Conservation (phyloP, 2,113 vertebrate genomes). For the Psettodes erumei region DNA sequence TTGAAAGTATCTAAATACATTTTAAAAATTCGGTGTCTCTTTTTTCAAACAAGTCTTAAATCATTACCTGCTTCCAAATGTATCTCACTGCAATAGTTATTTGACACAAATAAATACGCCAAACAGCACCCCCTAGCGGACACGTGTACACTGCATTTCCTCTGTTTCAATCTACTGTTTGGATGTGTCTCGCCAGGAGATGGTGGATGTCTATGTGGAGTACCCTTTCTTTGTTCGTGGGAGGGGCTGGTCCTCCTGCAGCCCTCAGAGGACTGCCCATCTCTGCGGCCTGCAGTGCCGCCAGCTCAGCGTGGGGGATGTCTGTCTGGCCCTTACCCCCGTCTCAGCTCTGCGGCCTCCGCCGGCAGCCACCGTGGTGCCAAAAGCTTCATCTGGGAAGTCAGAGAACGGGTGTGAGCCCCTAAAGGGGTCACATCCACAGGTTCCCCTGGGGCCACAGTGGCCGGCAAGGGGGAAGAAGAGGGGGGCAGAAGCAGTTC, state of each 20-base stretch:
- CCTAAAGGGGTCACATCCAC: not conserved
- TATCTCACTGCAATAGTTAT: not conserved
- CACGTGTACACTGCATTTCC: not conserved
- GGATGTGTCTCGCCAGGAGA: slow-evolving; percentile 67
- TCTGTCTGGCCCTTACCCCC: slow-evolving; percentile 83
- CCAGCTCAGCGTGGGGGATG: slow-evolving; percentile 81
- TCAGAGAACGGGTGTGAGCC: slow-evolving; percentile 6
- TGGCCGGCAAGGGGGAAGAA: not conserved
- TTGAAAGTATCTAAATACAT: too few relatives aligned
- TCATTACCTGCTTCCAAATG: not conserved
- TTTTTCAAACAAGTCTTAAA: not conserved
- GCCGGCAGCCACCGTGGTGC: slow-evolving; percentile 1
- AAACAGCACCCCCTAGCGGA: slow-evolving; percentile 27
- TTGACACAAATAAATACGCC: not conserved
- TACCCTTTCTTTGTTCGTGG: slow-evolving; percentile 83
- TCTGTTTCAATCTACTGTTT: slow-evolving; percentile 4
- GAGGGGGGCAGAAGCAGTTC: slow-evolving; percentile 2
- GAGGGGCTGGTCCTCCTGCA: slow-evolving; percentile 84
- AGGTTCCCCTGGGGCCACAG: not conserved
- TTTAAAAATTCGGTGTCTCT: not conserved
- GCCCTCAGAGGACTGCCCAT: slow-evolving; percentile 78
- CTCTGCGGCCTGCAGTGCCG: slow-evolving; percentile 81
- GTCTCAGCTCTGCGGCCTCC: slow-evolving; percentile 32
- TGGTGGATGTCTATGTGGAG: slow-evolving; percentile 82
- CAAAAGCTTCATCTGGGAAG: not conserved